Percentiles rank a stretch among this genome's conserved stretches.
Conservation (phyloP, 2,888 invertebrate genomes). For the Orchesella flavescens region DNA sequence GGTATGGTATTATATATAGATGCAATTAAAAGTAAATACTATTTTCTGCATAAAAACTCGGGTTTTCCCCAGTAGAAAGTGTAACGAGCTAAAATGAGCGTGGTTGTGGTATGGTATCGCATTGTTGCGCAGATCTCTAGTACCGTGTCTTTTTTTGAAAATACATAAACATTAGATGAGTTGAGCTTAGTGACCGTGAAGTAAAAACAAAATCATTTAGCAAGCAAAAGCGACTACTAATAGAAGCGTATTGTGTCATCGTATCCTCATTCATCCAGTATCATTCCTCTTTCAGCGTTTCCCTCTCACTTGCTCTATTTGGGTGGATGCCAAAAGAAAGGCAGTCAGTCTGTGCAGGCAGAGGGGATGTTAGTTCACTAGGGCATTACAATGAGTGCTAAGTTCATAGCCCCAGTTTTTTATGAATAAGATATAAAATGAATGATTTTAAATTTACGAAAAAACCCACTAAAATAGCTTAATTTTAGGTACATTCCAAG, state of each 20-base stretch:
- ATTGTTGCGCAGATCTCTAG: too few relatives aligned
- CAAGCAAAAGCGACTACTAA: background rate
- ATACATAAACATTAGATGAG: too few relatives aligned
- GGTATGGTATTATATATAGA: background rate
- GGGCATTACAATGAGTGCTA: background rate
- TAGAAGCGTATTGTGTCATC: too few relatives aligned
- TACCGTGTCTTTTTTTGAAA: too few relatives aligned
- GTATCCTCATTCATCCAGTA: too few relatives aligned
- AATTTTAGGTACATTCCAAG: too few relatives aligned
- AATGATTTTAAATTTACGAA: too few relatives aligned
- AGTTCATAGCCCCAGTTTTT: background rate
- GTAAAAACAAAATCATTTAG: background rate
- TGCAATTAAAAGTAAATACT: conserved; percentile 1
- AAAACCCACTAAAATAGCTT: too few relatives aligned
- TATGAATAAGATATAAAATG: too few relatives aligned
- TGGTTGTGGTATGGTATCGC: too few relatives aligned
- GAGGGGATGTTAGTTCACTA: background rate
- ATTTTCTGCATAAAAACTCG: background rate
- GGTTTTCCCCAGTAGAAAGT: background rate
- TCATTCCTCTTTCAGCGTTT: background rate
- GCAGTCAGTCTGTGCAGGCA: too few relatives aligned
- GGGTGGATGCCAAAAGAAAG: conserved; percentile 24
- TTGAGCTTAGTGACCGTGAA: conserved; percentile 6
- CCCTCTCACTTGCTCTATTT: conserved; percentile 26
- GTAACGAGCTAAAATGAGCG: background rate